phyloP scores from a whole-genome alignment of 2,113 vertebrate genomes.

The Benitochromis conjunctus region DNA sequence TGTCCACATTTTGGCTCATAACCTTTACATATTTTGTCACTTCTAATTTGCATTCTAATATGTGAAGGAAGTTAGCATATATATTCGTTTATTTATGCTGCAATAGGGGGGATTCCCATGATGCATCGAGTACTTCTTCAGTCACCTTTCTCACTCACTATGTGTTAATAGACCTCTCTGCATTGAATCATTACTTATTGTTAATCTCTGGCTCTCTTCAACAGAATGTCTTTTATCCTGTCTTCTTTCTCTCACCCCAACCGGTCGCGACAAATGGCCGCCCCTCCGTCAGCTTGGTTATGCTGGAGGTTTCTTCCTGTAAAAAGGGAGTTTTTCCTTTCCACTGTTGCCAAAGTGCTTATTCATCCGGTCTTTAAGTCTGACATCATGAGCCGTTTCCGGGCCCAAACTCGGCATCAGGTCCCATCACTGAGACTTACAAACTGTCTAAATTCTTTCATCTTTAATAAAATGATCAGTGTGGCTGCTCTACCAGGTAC shows the following conservation, averaged over 20 bases:
- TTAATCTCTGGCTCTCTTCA: not conserved
- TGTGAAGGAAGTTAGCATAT: not conserved
- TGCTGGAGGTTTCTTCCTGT: not conserved
- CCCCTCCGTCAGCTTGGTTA: not conserved
- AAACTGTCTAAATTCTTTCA: no score
- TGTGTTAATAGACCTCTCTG: not conserved
- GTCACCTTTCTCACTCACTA: not conserved
- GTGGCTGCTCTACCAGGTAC: no score
- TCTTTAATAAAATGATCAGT: no score
- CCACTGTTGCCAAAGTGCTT: not conserved
- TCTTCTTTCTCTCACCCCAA: not conserved
- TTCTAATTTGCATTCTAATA: not conserved
- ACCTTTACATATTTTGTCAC: not conserved
- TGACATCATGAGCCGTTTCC: no score
- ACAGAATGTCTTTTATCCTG: not conserved
- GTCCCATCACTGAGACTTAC: no score
- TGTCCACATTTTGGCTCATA: not conserved
- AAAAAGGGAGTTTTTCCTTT: not conserved
- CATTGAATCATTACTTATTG: not conserved
- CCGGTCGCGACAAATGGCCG: rapidly evolving
- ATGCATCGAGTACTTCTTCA: not conserved
- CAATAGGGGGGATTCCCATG: not conserved
- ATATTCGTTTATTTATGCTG: not conserved
- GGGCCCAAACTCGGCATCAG: no score
- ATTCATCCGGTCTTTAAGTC: not conserved